Base-by-base conservation (phyloP, 2,797 vertebrate genomes). In the Columba guinea region DNA sequence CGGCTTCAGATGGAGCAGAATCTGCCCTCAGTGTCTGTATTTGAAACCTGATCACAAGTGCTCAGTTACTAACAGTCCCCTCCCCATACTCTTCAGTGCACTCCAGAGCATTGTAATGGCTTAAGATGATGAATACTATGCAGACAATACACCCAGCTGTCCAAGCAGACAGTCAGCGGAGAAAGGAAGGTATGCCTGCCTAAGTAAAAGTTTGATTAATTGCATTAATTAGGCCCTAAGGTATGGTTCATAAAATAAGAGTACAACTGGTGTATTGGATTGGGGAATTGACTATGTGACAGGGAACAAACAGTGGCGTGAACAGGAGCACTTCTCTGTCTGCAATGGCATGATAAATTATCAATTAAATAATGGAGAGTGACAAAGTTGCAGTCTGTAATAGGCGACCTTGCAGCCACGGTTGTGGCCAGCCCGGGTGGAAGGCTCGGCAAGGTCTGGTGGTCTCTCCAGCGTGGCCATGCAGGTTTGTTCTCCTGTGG, bases 181-280 rank as follows among this genome's bases (percentile, higher is more conserved):
- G 95, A 95, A 95, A 94, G 95, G 95, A 96, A 97, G 95, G 96
- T 93, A 96, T 91, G 95, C 94, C 91, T 96, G 95, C 94, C 93
- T 93, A 96, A 95, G 96, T 91, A 96, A 96, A 97, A 97, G 95
- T 97, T 95, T 98, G 97, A 97, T 98, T 97, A 98, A 98, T 97
- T 95, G 95, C 93, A 96, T 98, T 98, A 98, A 97, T 97, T 98
- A 98, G 96, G 91, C 95, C 96, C 93, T 90, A 97, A 98, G 97
- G 95, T 97, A 97, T 96, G 97, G 96, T 94, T 98, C 97, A 97
- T 97, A 97, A 98, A 97, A 96, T 97, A 94, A 92, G 95, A 95
- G 95, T 97, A 95, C 94, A 96, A 93, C 94, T 92, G 84, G 84
- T 69, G 76, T 95, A 96, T 95, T 95, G 96, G 93, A 96, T 78